These are phyloP conservation scores for Plestiodon gilberti DNA, from an alignment of 2,113 vertebrate genomes.

Conservation along the genomic window DNA sequence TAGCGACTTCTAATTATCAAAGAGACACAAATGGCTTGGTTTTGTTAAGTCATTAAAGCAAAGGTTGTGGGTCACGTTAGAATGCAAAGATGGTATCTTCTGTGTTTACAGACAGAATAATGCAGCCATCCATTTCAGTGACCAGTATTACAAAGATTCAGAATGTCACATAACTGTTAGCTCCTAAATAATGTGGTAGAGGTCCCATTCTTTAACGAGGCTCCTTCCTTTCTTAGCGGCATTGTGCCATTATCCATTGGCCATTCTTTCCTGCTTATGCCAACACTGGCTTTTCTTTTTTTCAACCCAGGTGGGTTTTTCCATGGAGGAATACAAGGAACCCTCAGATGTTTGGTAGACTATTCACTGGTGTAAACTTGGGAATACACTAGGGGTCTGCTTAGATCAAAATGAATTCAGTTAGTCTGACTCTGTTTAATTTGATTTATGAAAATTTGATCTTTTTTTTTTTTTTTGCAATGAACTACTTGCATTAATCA, in stretches of 20 bases:
- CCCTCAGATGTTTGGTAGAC: background rate
- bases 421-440: background rate
- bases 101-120: slow-evolving; percentile 14
- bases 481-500: background rate
- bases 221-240: background rate
- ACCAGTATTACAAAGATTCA: background rate
- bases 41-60: slow-evolving; percentile 33
- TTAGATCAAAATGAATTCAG: background rate
- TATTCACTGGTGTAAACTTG: background rate
- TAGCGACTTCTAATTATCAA: background rate
- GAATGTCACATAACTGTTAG: background rate
- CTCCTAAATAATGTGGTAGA: background rate
- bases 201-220: background rate
- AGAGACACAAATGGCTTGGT: slow-evolving; percentile 21
- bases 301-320: background rate
- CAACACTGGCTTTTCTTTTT: background rate
- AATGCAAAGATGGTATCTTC: background rate
- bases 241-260: background rate
- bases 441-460: background rate
- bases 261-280: background rate
- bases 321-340: background rate
- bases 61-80: slow-evolving; percentile 6
- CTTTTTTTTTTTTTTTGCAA: background rate
- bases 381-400: background rate
- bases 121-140: background rate